Base-by-base conservation (phyloP, 1,140 invertebrate genomes). In the Camponotus vicinus region DNA sequence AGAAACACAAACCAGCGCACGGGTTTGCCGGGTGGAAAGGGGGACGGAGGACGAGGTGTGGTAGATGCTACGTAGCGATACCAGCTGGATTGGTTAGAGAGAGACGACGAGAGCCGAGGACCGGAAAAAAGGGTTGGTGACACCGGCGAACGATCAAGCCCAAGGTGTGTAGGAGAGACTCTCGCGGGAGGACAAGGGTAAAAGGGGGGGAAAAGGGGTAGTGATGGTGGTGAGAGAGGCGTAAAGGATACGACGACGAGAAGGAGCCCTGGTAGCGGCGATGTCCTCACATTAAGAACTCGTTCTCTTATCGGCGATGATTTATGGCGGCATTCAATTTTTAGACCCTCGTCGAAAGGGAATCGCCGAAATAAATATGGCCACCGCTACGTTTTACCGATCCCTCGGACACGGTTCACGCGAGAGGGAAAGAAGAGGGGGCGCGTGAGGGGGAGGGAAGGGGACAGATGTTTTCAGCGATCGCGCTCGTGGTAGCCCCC, bases 201-300 rank as follows among this genome's bases (percentile, higher is more conserved):
- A 64, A 37, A 15, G 18, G 5, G 18, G 42, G 59, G 18, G 21
- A 18, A 9, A 0, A 45, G 18, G 15, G 32, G 34, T 45, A 9
- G 42, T 52, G 18, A 52, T 52, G 34, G 21, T 21, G 52, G 45
- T 34, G 63, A 66, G 52, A 67, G 80, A 76, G 27, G 59, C 37
- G 76, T 32, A 86, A 57, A 71, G 85, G 79, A 89, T 49, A 32
- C 71, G 66, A 27, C 45, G 55, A 52, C 13, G 49, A 67, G 55
- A 55, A 70, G 32, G 85, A 63, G 85, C 27, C 49, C 85, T 91
- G 90, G 90, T 91, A 91, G 90, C 89, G 70, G 85, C 90, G 90
- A 90, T 91, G 89, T 91, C 89, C 89, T 88, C 90, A 57, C 90
- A 91, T 91, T 91, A 91, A 90, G 89, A 90, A 90, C 90, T 89